Evolutionary conservation across 2,888 invertebrate genomes (phyloP).

Genomic region (Neocrepidodera transversa): DNA sequence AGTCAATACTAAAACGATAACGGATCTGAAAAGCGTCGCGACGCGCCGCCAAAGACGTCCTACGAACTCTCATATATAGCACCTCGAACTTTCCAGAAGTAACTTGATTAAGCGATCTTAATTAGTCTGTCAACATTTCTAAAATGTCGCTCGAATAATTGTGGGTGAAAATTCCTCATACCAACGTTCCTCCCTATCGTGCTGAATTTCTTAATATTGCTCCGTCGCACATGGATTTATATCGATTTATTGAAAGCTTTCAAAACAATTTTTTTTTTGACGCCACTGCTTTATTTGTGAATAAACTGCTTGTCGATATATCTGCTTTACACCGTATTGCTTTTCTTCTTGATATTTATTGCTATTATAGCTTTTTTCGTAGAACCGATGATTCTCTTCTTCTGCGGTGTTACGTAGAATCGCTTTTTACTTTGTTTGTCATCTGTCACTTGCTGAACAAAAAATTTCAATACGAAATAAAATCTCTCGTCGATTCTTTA

Average conservation of each 20-base stretch:
- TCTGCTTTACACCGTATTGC: slow-evolving; percentile 15
- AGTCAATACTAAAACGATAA: neutral
- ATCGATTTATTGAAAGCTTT: too few relatives aligned
- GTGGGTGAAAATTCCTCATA: slow-evolving; percentile 19
- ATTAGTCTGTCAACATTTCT: slow-evolving; percentile 25
- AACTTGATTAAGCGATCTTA: slow-evolving; percentile 26
- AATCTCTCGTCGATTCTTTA: too few relatives aligned
- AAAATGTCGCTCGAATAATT: slow-evolving; percentile 23
- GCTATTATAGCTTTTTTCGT: slow-evolving; percentile 2
- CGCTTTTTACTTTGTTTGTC: too few relatives aligned
- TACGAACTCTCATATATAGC: neutral
- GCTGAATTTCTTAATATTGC: too few relatives aligned
- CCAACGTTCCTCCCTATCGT: too few relatives aligned
- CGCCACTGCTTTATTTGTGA: neutral
- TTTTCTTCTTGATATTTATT: slow-evolving; percentile 12
- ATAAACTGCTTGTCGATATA: neutral
- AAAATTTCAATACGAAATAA: too few relatives aligned
- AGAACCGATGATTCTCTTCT: neutral
- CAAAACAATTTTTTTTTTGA: neutral
- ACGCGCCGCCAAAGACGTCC: neutral
- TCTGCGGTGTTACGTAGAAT: too few relatives aligned
- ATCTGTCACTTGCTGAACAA: too few relatives aligned
- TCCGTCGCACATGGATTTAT: too few relatives aligned
- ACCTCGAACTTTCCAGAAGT: slow-evolving; percentile 4
- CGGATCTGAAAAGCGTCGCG: neutral